Conservation (phyloP, 2,113 vertebrate species). For the Passer montanus region DNA sequence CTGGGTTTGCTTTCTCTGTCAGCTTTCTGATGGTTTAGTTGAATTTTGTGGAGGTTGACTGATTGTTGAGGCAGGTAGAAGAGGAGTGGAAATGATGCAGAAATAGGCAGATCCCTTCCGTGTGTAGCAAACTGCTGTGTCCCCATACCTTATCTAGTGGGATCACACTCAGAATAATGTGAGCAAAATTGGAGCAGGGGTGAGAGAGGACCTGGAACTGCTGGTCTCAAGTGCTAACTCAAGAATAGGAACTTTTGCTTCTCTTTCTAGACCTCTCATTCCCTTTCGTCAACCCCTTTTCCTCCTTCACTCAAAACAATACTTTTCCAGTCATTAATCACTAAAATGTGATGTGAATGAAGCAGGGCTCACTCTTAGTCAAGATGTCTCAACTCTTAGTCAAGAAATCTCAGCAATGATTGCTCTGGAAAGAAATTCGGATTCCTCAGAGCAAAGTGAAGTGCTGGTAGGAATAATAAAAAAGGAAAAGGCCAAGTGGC, state of each 20-base stretch:
- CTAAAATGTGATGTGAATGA: background rate
- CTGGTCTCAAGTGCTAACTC: background rate
- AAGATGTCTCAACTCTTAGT: background rate
- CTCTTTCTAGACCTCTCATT: background rate
- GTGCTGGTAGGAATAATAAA: background rate
- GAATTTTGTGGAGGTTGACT: background rate
- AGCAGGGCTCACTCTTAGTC: background rate
- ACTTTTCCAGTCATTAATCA: background rate
- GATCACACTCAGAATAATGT: background rate
- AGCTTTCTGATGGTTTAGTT: background rate
- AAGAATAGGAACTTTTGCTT: background rate
- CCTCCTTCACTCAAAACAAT: background rate
- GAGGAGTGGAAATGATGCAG: background rate
- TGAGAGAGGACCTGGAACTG: background rate
- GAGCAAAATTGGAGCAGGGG: background rate
- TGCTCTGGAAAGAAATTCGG: background rate
- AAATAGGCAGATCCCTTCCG: background rate
- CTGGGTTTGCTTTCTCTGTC: background rate
- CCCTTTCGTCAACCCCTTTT: background rate
- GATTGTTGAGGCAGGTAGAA: background rate
- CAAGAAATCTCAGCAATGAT: background rate
- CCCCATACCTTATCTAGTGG: background rate
- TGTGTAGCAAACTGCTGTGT: background rate
- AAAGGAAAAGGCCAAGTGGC: background rate
- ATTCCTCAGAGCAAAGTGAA: background rate